These are phyloP conservation scores for Nemoura dubitans DNA, from an alignment of 2,888 invertebrate genomes.

Conservation along the genomic window DNA sequence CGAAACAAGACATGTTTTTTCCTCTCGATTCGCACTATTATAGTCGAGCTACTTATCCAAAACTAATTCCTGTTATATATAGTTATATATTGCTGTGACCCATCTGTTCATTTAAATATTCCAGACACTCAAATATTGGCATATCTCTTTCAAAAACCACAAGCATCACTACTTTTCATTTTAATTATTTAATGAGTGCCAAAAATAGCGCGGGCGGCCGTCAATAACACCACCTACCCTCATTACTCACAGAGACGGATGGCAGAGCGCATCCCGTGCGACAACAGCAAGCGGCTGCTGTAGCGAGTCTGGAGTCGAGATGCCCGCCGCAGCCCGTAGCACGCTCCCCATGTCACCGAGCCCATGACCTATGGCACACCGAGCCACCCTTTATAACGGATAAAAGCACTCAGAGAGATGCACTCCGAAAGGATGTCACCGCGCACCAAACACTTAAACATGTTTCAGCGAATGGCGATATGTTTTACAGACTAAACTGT, in stretches of 20 bases:
- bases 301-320: background rate
- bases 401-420: background rate
- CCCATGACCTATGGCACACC: background rate
- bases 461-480: background rate
- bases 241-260: background rate
- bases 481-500: background rate
- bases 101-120: background rate
- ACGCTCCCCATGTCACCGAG: background rate
- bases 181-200: background rate
- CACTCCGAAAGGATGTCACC: constrained; percentile 7
- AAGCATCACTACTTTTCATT: background rate
- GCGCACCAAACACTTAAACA: background rate
- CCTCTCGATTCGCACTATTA: no score
- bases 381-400: background rate
- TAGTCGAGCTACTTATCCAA: no score
- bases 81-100: background rate
- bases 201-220: background rate
- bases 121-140: background rate
- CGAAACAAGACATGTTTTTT: no score
- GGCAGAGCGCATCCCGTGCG: background rate
- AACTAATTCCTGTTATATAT: no score
- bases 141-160: background rate
- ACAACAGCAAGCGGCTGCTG: background rate
- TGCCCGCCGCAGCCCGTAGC: no score
- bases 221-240: background rate